phyloP scores from a whole-genome alignment of 2,797 vertebrate species.

The Cyclopterus lumpus region DNA sequence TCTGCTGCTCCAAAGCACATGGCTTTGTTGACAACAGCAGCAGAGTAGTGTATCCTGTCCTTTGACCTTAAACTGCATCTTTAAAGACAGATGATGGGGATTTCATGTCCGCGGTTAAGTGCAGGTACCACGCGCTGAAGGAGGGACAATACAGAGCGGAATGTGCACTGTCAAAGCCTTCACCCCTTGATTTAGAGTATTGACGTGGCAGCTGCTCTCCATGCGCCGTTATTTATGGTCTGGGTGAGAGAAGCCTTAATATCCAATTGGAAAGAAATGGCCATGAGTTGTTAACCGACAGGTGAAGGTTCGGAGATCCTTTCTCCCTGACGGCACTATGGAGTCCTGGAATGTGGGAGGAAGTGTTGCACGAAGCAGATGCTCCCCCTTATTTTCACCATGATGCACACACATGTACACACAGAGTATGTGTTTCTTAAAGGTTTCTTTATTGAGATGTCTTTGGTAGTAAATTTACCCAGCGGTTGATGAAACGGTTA shows the following conservation, averaged over 20 bases:
- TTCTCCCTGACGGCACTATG: conserved; percentile 65
- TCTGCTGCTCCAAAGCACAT: conserved; percentile 47
- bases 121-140: conserved; percentile 48
- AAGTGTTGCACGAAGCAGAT: conserved; percentile 71
- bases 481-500: conserved; percentile 17
- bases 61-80: conserved; percentile 12
- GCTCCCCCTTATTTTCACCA: conserved; percentile 38
- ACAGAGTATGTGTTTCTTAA: conserved; percentile 1
- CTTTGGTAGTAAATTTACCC: conserved; percentile 18
- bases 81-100: conserved; percentile 11
- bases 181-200: conserved; percentile 77
- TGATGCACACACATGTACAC: conserved; percentile 31
- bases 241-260: conserved; percentile 72
- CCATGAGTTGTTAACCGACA: conserved; percentile 80
- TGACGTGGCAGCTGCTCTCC: conserved; percentile 64
- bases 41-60: conserved; percentile 1
- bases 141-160: conserved; percentile 65
- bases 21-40: conserved; percentile 53
- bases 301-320: conserved; percentile 77
- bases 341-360: conserved; percentile 82
- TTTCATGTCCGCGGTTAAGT: conserved; percentile 61
- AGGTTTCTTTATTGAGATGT: conserved; percentile 18
- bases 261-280: conserved; percentile 84
- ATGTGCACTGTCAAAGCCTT: conserved; percentile 76
- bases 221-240: conserved; percentile 76